phyloP scores from a whole-genome alignment of 2,113 vertebrate species.

The Furnarius figulus region DNA sequence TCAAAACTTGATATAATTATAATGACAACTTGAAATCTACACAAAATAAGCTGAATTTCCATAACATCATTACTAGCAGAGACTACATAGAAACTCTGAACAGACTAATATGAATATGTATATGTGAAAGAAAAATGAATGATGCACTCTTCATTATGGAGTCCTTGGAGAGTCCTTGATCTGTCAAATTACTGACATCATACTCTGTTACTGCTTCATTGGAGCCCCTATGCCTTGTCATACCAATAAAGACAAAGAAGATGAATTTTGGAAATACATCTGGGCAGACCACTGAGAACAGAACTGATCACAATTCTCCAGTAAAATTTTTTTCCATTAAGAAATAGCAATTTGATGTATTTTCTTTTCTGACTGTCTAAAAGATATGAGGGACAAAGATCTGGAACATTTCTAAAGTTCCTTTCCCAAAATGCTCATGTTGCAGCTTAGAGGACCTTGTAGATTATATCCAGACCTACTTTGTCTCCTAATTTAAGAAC shows the following conservation, averaged over 20 bases:
- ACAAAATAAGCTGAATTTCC: background rate
- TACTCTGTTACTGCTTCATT: background rate
- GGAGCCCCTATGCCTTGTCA: background rate
- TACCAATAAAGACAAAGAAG: background rate
- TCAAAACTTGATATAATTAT: background rate
- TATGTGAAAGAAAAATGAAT: background rate
- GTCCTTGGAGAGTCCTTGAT: constrained; percentile 32
- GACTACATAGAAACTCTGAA: background rate
- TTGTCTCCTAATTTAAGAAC: background rate
- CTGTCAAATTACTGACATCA: constrained; percentile 26
- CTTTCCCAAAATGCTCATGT: background rate
- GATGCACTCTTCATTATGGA: background rate
- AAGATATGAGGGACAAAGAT: background rate
- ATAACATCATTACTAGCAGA: background rate
- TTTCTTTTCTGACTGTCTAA: background rate
- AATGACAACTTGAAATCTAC: background rate
- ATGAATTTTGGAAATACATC: background rate
- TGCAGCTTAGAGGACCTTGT: background rate
- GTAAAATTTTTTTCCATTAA: background rate
- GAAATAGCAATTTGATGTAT: background rate
- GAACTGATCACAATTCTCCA: background rate
- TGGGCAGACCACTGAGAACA: background rate
- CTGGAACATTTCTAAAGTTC: background rate
- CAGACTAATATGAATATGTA: background rate
- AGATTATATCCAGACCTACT: background rate